Evolutionary conservation across 2,113 vertebrate species (phyloP).

Genomic region (Hydropotes inermis): DNA sequence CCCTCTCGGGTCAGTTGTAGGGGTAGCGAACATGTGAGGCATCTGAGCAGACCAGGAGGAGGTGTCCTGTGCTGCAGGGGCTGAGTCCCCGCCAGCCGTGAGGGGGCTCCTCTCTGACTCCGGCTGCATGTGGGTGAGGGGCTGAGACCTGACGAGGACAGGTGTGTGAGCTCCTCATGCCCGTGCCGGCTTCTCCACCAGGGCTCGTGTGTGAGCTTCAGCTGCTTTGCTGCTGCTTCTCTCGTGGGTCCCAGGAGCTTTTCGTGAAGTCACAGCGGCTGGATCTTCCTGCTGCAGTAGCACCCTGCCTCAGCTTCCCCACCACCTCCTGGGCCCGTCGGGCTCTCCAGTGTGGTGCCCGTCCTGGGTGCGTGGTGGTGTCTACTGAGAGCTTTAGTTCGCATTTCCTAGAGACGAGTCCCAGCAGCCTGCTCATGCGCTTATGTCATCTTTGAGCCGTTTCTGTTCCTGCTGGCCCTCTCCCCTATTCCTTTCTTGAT

Average conservation of each 20-base stretch:
- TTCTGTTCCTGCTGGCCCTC: neutral
- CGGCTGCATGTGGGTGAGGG: neutral
- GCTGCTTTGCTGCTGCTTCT: neutral
- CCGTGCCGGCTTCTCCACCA: neutral
- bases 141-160: accelerated
- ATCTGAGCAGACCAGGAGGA: neutral
- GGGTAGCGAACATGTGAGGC: neutral
- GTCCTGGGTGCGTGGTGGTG: accelerated
- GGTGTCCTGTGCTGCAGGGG: neutral
- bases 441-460: neutral
- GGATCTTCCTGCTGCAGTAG: neutral
- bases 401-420: neutral
- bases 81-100: accelerated
- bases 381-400: neutral
- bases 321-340: accelerated
- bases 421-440: accelerated
- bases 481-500: neutral
- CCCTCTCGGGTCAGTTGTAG: neutral
- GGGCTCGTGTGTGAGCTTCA: neutral
- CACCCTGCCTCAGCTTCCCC: neutral
- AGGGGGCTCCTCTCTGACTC: too few species aligned
- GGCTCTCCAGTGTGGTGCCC: neutral
- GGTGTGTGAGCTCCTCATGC: accelerated
- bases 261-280: neutral
- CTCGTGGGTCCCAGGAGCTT: neutral